phyloP scores from a whole-genome alignment of 2,113 vertebrate genomes.

The Cheilinus undulatus region DNA sequence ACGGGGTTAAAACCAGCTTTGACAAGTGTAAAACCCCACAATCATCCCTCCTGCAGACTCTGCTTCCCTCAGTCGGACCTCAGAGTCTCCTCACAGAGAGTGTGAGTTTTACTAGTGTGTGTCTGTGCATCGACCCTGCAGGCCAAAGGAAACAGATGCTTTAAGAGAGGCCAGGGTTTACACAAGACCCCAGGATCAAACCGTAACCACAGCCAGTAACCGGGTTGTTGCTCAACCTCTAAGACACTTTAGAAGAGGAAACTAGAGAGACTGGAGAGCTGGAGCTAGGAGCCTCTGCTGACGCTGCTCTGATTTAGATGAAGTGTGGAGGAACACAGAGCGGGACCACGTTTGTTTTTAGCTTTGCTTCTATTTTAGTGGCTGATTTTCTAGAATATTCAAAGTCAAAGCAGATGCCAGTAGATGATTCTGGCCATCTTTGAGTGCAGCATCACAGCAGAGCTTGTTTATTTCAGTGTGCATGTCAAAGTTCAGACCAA shows the following conservation, averaged over 20 bases:
- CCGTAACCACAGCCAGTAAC: conserved; percentile 34
- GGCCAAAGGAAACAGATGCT: conserved; percentile 67
- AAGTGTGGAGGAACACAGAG: too few species aligned
- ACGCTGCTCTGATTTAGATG: too few species aligned
- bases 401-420: too few species aligned
- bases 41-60: conserved; percentile 11
- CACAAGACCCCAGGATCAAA: conserved; percentile 50
- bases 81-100: conserved; percentile 1
- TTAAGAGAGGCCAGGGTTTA: conserved; percentile 27
- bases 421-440: too few species aligned
- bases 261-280: neutral
- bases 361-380: too few species aligned
- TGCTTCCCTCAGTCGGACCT: neutral
- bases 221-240: conserved; percentile 39
- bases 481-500: too few species aligned
- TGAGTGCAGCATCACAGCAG: too few species aligned
- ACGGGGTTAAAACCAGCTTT: conserved; percentile 18
- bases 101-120: too few species aligned
- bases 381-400: too few species aligned
- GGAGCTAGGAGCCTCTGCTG: neutral
- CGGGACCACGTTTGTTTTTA: too few species aligned
- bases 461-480: too few species aligned
- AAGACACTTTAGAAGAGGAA: conserved; percentile 32
- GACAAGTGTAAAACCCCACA: neutral
- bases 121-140: conserved; percentile 17